Evolutionary conservation across 2,888 invertebrate species (phyloP), one percentile per base, ranked within the genome.

Genomic region (Syrphus vitripennis): DNA sequence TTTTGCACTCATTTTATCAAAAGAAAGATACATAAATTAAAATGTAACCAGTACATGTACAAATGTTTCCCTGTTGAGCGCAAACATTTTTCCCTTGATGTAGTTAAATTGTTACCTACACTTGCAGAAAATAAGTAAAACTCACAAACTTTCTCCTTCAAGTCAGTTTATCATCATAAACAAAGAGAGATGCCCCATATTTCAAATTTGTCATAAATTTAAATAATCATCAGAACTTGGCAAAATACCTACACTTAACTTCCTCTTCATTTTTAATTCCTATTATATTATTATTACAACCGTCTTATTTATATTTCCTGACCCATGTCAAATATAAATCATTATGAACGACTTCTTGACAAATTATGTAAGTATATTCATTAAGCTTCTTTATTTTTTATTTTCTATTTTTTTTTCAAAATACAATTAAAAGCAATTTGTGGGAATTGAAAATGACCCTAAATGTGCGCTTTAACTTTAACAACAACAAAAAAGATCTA

Each of bases 401-500:
- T n/a, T 31, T 19, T 16, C 3, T 31, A 31, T 37, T 77, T 61
- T 45, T 67, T 24, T n/a, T 24, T 50, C 24, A 2, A 24, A 45
- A 71, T 72, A 69, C 69, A 83, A 59, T 78, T 55, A 61, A 69
- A 61, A 26, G 21, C 12, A 72, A 63, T 69, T 83, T 74, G 72
- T 83, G 83, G 45, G 69, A 72, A 78, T 67, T 37, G 42, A 45
- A 34, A 37, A 19, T 12, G 29, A 34, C 34, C 57, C 42, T 14
- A n/a, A 61, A 19, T 67, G 42, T 45, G 26, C 16, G 10, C 14
- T 31, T 59, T 19, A 48, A n/a, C n/a, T 19, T 57, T 50, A 74
- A 67, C 29, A 75, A 80, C n/a, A 55, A 50, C 1, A 6, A 6
- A 26, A 48, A 65, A 48, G 48, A 67, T 19, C 14, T n/a, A 24